A percentile compares a stretch with the other conserved stretches of the same genome.
Conservation (phyloP, 1,140 invertebrate genomes). For the Megalopta genalis region DNA sequence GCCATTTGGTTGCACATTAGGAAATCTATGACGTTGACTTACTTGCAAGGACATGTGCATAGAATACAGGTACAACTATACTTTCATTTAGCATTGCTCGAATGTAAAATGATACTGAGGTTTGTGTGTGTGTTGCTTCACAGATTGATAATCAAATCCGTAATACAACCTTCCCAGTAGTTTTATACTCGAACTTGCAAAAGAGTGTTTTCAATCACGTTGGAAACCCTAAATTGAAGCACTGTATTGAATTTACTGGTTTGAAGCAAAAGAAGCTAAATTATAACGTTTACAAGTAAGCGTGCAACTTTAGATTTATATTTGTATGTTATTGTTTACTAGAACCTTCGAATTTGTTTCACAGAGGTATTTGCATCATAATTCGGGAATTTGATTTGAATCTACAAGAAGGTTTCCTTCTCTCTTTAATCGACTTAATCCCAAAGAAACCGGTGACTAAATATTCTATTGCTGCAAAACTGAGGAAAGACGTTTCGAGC, state of each 20-base stretch:
- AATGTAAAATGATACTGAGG: constrained; percentile 7
- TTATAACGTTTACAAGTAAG: constrained; percentile 83
- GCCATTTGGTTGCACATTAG: constrained; percentile 88
- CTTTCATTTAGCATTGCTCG: neutral
- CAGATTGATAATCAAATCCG: constrained; percentile 90
- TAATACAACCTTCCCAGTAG: constrained; percentile 88
- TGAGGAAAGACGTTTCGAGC: constrained; percentile 71
- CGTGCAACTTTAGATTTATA: neutral
- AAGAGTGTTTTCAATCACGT: constrained; percentile 71
- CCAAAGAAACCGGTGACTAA: constrained; percentile 68
- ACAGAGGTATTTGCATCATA: constrained; percentile 85
- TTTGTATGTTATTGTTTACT: neutral
- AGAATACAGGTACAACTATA: constrained; percentile 81
- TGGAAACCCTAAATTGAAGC: constrained; percentile 81
- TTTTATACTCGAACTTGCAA: constrained; percentile 84
- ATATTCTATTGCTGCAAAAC: constrained; percentile 68
- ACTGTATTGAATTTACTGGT: constrained; percentile 85
- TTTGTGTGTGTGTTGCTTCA: constrained; percentile 59
- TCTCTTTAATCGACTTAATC: constrained; percentile 69
- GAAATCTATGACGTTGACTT: constrained; percentile 85
- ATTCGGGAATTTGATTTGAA: constrained; percentile 87
- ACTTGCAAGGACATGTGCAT: constrained; percentile 86
- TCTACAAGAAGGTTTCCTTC: constrained; percentile 87
- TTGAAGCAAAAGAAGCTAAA: constrained; percentile 83
- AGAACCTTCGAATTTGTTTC: constrained; percentile 46